phyloP scores from a whole-genome alignment of 2,113 vertebrate genomes.

The Shinisaurus crocodilurus region DNA sequence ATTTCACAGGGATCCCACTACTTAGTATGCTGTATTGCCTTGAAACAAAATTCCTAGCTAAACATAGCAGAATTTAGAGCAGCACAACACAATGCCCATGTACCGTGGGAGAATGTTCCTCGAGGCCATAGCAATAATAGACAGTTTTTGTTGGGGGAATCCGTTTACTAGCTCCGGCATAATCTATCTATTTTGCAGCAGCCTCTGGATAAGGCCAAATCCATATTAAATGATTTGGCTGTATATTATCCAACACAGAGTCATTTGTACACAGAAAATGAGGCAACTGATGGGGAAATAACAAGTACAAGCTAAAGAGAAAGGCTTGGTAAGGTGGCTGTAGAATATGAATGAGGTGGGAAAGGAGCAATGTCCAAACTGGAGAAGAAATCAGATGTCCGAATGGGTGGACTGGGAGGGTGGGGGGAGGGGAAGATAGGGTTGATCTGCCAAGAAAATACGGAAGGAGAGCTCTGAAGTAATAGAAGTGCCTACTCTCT shows the following conservation, averaged over 20 bases:
- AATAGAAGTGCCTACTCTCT: neutral
- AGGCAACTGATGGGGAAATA: neutral
- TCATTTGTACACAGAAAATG: rapidly evolving
- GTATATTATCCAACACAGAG: neutral
- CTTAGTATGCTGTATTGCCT: neutral
- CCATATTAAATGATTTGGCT: neutral
- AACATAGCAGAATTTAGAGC: rapidly evolving
- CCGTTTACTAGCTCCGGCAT: rapidly evolving
- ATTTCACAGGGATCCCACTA: too few species aligned
- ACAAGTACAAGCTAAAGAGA: neutral
- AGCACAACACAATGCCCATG: rapidly evolving
- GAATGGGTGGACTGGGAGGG: too few species aligned
- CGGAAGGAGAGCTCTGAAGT: neutral
- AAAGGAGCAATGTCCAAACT: neutral
- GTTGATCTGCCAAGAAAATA: neutral
- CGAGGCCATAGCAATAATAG: rapidly evolving
- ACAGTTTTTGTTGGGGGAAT: neutral
- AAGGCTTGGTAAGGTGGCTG: neutral
- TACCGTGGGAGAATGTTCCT: rapidly evolving
- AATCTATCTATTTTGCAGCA: rapidly evolving
- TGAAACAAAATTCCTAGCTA: neutral
- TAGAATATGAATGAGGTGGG: neutral
- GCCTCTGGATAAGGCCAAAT: neutral
- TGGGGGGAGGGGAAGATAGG: neutral
- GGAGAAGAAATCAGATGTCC: neutral